Base-by-base conservation (phyloP, 2,113 vertebrate genomes). In the Cyprinodon tularosa region DNA sequence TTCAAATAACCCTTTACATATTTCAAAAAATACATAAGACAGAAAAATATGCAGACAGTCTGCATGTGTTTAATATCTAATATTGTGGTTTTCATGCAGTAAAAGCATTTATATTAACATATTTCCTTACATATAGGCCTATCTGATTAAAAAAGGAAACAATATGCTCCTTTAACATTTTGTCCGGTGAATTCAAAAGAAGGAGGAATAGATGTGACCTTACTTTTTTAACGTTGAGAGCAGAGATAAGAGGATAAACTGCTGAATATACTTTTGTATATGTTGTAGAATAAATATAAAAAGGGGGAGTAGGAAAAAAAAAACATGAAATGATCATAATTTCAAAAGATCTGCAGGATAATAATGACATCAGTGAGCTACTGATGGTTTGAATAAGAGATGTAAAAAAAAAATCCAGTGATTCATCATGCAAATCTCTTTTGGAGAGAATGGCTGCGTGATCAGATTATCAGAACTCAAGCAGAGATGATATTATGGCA, bases 341-440 rank as follows among this genome's bases (percentile, higher is more conserved):
- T 68, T 80, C 4, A 10, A 64, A 68, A 60, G 70, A 87, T 87
- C 12, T 86, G 77, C 75, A 57, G 71, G 78, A 84, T 90, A 83
- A 87, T 81, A 72, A 80, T 62, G 66, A 79, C 62, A 74, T 68
- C 62, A 67, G 75, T 88, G 85, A 92, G 75, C 91, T 89, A 89
- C 86, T 82, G 83, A 59, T 3, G 15, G 57, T 80, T 76, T 74
- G 81, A 88, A 84, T 84, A 78, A 70, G 57, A 72, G 86, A 85
- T 89, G 86, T 75, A 37, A 76, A 73, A 86, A 85, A 71, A 57
- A n/a, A 42, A 4, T 0, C n/a, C 45, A 72, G 59, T 72, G 62
- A 86, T 86, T 89, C 82, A 82, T 53, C 48, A 38, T 1, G 44
- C 61, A 53, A 82, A 77, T 87, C 72, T 78, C 80, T 76, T 76